Evolutionary conservation across 2,797 vertebrate genomes (phyloP).

Genomic region (Pangasius mekongensis): DNA sequence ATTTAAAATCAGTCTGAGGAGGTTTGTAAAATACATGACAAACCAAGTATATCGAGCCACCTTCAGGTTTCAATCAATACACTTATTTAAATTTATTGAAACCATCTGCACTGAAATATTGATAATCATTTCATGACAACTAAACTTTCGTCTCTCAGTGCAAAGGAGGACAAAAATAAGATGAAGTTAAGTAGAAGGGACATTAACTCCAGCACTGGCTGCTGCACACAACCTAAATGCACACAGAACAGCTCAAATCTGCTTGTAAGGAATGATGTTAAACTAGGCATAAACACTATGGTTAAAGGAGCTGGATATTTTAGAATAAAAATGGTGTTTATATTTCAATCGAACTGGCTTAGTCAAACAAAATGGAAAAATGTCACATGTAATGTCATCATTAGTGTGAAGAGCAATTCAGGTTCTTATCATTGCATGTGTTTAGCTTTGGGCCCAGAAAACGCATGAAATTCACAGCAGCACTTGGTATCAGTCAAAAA

Average conservation of each 20-base stretch:
- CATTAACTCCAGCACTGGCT: conserved; percentile 10
- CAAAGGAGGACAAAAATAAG: conserved; percentile 31
- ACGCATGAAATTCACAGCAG: conserved; percentile 56
- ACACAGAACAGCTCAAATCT: not conserved
- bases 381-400: conserved; percentile 16
- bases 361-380: conserved; percentile 18
- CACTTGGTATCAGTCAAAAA: conserved; percentile 65
- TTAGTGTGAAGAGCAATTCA: conserved; percentile 31
- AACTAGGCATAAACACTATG: conserved; percentile 18
- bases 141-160: not conserved
- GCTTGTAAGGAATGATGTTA: conserved; percentile 11
- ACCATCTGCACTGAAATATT: conserved; percentile 61
- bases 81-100: conserved; percentile 59
- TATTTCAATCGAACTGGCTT: not conserved
- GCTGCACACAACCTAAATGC: not conserved
- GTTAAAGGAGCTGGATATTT: not conserved
- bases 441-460: conserved; percentile 56
- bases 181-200: conserved; percentile 39
- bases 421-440: conserved; percentile 63
- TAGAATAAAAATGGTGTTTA: not conserved
- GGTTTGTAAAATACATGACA: conserved; percentile 52
- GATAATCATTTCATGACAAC: conserved; percentile 56
- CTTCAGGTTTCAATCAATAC: conserved; percentile 62
- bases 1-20: conserved; percentile 60
- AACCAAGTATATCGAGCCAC: conserved; percentile 56